Evolutionary conservation across 2,888 invertebrate genomes (phyloP).

Genomic region (Tenthredo livida): DNA sequence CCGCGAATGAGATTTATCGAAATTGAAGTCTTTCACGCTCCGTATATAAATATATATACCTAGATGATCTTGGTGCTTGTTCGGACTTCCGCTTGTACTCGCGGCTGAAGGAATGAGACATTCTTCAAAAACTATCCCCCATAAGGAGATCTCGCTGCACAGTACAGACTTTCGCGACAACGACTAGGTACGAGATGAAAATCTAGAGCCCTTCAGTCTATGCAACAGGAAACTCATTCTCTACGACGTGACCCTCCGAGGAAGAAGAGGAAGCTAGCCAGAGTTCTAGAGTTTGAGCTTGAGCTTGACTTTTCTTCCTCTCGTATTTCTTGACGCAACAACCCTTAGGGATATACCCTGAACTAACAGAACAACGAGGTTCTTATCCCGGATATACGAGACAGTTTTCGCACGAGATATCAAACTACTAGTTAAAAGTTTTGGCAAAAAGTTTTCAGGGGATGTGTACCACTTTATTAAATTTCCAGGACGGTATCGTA

Average conservation of each 20-base stretch:
- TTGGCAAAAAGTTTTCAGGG: neutral
- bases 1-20: neutral
- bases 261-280: neutral
- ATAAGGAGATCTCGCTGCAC: neutral
- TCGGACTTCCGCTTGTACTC: neutral
- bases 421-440: conserved; percentile 25
- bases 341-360: neutral
- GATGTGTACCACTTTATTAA: neutral
- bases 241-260: neutral
- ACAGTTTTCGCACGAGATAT: neutral
- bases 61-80: neutral
- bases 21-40: neutral
- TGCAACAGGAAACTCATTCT: neutral
- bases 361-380: neutral
- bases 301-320: neutral
- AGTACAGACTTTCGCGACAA: neutral
- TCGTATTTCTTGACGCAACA: neutral
- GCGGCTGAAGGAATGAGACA: neutral
- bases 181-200: neutral
- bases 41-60: neutral
- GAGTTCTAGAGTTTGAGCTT: neutral
- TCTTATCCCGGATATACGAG: conserved; percentile 15
- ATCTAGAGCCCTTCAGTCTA: neutral
- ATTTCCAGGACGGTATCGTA: neutral
- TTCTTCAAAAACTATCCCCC: neutral